These are phyloP conservation scores for Tonatia bakeri DNA, from an alignment of 2,113 vertebrate species.

Conservation along the genomic window DNA sequence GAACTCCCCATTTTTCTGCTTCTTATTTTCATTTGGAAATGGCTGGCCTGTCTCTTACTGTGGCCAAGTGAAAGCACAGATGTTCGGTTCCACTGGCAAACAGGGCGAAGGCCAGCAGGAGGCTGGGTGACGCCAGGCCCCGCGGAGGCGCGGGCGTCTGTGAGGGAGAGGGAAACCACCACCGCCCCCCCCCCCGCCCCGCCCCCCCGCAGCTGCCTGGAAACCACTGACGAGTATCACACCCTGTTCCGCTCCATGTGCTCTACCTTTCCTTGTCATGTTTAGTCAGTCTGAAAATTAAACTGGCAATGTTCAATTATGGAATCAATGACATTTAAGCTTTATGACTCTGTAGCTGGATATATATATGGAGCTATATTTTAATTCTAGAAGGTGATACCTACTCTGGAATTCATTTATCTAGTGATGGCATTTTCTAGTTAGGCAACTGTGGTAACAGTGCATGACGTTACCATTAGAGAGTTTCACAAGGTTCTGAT, in stretches of 20 bases:
- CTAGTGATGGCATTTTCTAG: background rate
- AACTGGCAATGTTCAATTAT: background rate
- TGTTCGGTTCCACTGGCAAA: background rate
- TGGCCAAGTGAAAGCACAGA: background rate
- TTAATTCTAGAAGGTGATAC: background rate
- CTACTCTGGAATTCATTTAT: background rate
- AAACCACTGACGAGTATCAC: background rate
- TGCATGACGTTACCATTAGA: rapidly evolving
- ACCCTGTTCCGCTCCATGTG: rapidly evolving
- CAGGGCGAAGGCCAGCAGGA: background rate
- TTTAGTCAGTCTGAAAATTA: background rate
- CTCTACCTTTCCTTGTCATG: background rate
- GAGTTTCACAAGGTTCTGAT: background rate
- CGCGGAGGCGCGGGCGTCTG: background rate
- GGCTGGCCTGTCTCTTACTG: background rate
- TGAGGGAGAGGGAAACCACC: background rate
- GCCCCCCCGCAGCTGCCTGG: no score
- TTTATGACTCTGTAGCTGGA: background rate
- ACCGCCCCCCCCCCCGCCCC: no score
- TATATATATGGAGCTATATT: rapidly evolving
- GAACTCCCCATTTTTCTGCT: background rate
- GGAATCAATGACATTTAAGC: background rate
- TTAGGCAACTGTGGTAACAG: background rate
- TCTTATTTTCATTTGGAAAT: background rate
- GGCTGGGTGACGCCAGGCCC: rapidly evolving